phyloP scores from a whole-genome alignment of 2,797 vertebrate genomes.

The Fistularia tabacaria region DNA sequence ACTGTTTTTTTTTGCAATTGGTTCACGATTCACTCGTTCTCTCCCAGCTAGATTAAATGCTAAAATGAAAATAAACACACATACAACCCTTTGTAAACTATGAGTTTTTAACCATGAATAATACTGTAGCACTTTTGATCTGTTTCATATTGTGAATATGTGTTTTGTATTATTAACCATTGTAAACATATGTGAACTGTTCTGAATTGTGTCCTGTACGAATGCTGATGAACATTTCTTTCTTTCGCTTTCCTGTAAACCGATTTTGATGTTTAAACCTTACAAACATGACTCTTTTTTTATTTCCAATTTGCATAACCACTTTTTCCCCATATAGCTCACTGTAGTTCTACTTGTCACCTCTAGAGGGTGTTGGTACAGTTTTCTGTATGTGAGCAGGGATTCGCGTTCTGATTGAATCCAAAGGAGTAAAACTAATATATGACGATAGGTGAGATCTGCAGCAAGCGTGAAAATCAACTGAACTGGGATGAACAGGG shows the following conservation, averaged over 20 bases:
- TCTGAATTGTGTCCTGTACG: conserved; percentile 33
- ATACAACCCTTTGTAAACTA: background rate
- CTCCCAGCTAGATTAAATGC: too few species aligned
- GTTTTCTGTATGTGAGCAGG: too few species aligned
- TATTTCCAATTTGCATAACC: conserved; percentile 35
- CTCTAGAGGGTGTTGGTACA: too few species aligned
- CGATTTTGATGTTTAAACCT: conserved; percentile 30
- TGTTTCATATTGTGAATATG: conserved; percentile 58
- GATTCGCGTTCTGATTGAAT: too few species aligned
- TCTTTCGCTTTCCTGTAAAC: conserved; percentile 32
- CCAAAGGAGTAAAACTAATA: too few species aligned
- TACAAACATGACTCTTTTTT: conserved; percentile 53
- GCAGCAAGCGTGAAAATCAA: too few species aligned
- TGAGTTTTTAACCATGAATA: conserved; percentile 3
- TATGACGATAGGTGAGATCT: too few species aligned
- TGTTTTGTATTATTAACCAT: conserved; percentile 61
- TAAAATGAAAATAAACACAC: too few species aligned
- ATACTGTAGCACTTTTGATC: conserved; percentile 48
- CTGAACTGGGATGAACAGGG: too few species aligned
- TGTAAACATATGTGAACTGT: conserved; percentile 45
- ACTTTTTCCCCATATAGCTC: too few species aligned
- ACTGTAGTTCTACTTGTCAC: too few species aligned
- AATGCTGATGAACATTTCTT: conserved; percentile 20
- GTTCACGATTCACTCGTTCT: conserved; percentile 3
- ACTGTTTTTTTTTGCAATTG: conserved; percentile 30